Base-by-base conservation (phyloP, 2,797 vertebrate species). In the Perdix hodgsoniae region DNA sequence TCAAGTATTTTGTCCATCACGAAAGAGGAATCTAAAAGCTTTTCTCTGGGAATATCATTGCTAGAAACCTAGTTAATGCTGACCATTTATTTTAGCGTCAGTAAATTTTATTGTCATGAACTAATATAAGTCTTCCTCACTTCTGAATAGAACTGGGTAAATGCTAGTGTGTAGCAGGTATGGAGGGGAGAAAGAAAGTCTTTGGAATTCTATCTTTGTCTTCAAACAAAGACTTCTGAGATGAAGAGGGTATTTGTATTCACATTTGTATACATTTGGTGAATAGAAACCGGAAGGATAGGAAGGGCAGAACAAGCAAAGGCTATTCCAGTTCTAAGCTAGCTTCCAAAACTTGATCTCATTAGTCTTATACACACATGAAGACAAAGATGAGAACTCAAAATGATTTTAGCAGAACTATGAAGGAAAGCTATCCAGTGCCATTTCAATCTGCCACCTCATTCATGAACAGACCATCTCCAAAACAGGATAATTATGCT, bases 231-330 rank as follows among this genome's bases (percentile, higher is more conserved):
- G 87, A 91, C 91, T 79, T 60, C 66, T 57, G 82, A 92, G 66
- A 73, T 7, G 73, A 75, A 45, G 84, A 84, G 64, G 76, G 69
- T 90, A 79, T 88, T 94, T 95, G 87, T 87, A 67, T 70, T 85
- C 88, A 70, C 63, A 61, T 92, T 66, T 96, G 93, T 95, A 85
- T 94, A 96, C 64, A 92, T 90, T 72, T 85, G 18, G 50, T 60
- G 82, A 95, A 95, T 89, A 96, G 94, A 95, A 96, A 93, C 56
- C 84, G 93, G 92, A 95, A 93, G 92, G 93, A 95, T 91, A 95
- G 93, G 93, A 95, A 96, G 94, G 95, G 95, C 94, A 94, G 73
- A 89, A 73, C 76, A 93, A 90, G 88, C 59, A 87, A 87, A 83
- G 75, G 69, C 90, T 85, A n/a, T 37, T 61, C 45, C 70, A 80